Base-by-base conservation (phyloP, 1,140 invertebrate species). In the Spodoptera litura region DNA sequence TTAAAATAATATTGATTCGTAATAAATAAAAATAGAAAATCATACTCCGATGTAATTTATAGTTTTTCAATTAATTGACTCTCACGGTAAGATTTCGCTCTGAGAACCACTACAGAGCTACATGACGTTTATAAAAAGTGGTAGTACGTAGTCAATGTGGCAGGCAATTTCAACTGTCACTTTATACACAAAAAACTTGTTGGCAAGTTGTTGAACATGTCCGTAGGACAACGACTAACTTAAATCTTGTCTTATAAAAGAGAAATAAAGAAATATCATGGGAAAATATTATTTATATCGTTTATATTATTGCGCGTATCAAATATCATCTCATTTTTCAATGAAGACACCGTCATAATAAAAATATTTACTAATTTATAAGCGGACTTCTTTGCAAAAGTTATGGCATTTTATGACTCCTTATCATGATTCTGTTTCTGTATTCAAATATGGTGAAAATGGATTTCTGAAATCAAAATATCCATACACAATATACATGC, bases 1-100 rank as follows among this genome's bases (percentile, higher is more conserved):
- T 0, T 9, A 44, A 44, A 44, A 44, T 44, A 8, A 38, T 38
- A 56, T 61, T n/a, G 31, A 62, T 8, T 11, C 3, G 15, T 12
- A 56, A 20, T 12, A 53, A 49, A 58, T 73, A 59, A 59, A 73
- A 59, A 53, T 62, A 75, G 73, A 62, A 53, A 62, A 62, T 55
- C 44, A 15, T 64, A 25, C 12, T n/a, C 49, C 49, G 8, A 73
- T 55, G 38, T 59, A 49, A 53, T 73, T 73, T 25, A 59, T 59
- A 35, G 53, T 73, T 51, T 73, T 59, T 73, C 31, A 53, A 75
- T 75, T 75, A 61, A 75, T 53, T 75, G 59, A 75, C 59, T 75
- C 73, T 75, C 73, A 75, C 58, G 44, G 25, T 75, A 64, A 62
- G 73, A 75, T 75, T 75, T 75, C 73, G 73, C 73, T 62, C 25